Conservation (phyloP, 2,113 vertebrate species). For the Poeciliopsis turrubarensis region DNA sequence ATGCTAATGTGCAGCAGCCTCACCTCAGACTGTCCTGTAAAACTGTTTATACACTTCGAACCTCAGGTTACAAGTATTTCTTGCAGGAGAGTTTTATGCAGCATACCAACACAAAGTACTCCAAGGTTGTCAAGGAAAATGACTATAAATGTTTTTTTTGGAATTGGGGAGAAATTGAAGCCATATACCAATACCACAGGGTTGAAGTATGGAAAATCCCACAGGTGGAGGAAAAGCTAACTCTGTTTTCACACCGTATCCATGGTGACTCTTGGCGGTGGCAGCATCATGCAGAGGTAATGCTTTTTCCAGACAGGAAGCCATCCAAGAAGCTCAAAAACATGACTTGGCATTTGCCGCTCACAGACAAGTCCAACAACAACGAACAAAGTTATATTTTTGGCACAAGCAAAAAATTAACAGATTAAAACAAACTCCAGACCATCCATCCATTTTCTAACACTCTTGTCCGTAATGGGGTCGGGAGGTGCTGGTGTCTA, state of each 20-base stretch:
- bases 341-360: not conserved
- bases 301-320: not conserved
- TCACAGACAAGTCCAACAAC: not conserved
- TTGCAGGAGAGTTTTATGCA: not conserved
- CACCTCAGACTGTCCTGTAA: not conserved
- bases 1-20: not conserved
- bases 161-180: not conserved
- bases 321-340: not conserved
- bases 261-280: not conserved
- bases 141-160: not conserved
- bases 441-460: no score
- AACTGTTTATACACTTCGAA: not conserved
- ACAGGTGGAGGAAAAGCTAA: not conserved
- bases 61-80: not conserved
- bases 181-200: not conserved
- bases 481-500: no score
- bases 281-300: not conserved
- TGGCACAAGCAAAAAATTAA: no score
- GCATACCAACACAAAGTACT: not conserved
- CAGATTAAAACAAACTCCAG: no score
- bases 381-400: no score
- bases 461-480: no score
- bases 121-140: not conserved
- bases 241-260: not conserved
- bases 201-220: not conserved